Base-by-base conservation (phyloP, 2,797 vertebrate genomes). In the Acanthis flammea region DNA sequence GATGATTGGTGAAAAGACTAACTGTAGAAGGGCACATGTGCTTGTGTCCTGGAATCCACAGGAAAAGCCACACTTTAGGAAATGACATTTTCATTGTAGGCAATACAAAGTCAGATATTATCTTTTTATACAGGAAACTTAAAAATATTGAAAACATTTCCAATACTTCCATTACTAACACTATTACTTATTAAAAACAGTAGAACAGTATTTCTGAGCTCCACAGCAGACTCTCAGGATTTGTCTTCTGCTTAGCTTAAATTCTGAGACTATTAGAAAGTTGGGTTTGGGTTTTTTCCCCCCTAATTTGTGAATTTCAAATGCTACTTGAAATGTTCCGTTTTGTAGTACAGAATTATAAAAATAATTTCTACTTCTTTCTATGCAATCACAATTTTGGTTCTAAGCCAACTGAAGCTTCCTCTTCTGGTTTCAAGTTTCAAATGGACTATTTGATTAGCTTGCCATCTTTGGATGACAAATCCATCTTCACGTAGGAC, bases 211-310 rank as follows among this genome's bases (percentile, higher is more conserved):
- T 74, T 85, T 84, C 54, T 84, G 10, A 51, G 28, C 28, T 74
- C 28, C 14, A 50, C 5, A n/a, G 6, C 18, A 82, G n/a, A n/a
- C 28, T 37, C 39, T 81, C 16, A 31, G 14, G 23, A 31, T 58
- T 65, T 75, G 15, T 50, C 39, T 87, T 74, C 63, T 19, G 16
- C 5, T 12, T 24, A 37, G 25, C 25, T 54, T 87, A 57, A 57
- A 39, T 71, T 85, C 18, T 61, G 19, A 41, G 22, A 63, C 35
- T 19, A 19, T 65, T 35, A 51, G 9, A 61, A 79, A 60, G 14
- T 9, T 25, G 0, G 8, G 6, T 25, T 71, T 39, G 51, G 23
- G 14, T 0, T 10, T 3, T 6, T 7, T 9, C 28, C 28, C 28
- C 30, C 5, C 31, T 9, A 42, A 21, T 60, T 44, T 62, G 12